phyloP scores from a whole-genome alignment of 2,113 vertebrate genomes.

The Morone chrysops region DNA sequence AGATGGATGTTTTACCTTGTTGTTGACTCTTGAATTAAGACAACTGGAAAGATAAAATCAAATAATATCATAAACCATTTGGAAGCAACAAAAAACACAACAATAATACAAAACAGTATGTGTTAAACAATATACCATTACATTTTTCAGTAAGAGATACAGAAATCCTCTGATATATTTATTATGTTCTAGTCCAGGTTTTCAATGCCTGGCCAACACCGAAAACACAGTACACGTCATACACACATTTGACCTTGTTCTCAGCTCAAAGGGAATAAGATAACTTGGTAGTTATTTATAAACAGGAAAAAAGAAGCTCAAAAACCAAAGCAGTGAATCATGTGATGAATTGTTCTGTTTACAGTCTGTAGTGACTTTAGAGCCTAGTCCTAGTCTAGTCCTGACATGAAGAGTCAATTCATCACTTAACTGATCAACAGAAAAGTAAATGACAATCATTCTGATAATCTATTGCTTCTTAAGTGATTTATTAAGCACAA shows the following conservation, averaged over 20 bases:
- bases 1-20: slow-evolving; percentile 24
- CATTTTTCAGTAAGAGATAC: background rate
- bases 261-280: slow-evolving; percentile 10
- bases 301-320: slow-evolving; percentile 2
- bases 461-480: background rate
- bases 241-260: slow-evolving; percentile 32
- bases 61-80: background rate
- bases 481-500: background rate
- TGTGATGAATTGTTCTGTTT: slow-evolving; percentile 23
- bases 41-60: background rate
- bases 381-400: background rate
- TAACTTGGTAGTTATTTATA: slow-evolving; percentile 23
- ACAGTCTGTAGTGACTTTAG: background rate
- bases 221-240: background rate
- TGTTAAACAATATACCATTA: background rate
- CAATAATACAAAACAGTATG: slow-evolving; percentile 2
- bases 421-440: background rate
- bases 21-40: slow-evolving; percentile 15
- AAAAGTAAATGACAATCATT: background rate
- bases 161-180: background rate
- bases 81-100: background rate
- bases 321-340: slow-evolving; percentile 9
- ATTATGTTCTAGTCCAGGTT: background rate
- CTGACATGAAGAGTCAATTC: background rate
- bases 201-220: slow-evolving; percentile 1